A percentile compares a stretch with the other conserved stretches of the same genome.
Evolutionary conservation across 2,888 invertebrate species (phyloP).

Genomic region (Dicranocentrus wangi): DNA sequence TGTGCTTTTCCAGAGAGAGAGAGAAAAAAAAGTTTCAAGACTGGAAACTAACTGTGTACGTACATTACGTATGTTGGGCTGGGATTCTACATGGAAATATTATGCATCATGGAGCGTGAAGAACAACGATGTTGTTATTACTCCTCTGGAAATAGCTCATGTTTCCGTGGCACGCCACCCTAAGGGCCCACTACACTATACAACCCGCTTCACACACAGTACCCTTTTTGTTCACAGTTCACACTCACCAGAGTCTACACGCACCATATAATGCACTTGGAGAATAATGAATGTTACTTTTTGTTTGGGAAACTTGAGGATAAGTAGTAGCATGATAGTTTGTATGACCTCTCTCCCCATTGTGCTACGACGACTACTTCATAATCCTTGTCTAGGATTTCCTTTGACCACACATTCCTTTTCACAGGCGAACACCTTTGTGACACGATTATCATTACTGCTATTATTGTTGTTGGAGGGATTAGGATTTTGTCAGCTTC

Average conservation of each 20-base stretch:
- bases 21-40: no score
- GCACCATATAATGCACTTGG: no score
- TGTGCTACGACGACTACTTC: conserved; percentile 22
- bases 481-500: conserved; percentile 18
- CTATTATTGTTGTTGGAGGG: conserved; percentile 17
- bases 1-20: no score
- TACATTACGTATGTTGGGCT: no score
- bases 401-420: conserved; percentile 14
- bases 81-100: no score
- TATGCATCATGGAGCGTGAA: no score
- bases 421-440: conserved; percentile 41
- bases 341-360: conserved; percentile 29
- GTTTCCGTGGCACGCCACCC: conserved; percentile 24
- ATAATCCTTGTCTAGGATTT: conserved; percentile 39
- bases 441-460: conserved; percentile 45
- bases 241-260: no score
- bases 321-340: conserved; percentile 12
- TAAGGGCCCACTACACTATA: conserved; percentile 32
- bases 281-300: conserved; percentile 39
- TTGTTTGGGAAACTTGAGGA: conserved; percentile 34
- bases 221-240: no score
- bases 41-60: no score
- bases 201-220: no score
- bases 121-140: no score
- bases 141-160: no score